These are phyloP conservation scores for Melinaea marsaeus DNA, from an alignment of 2,888 invertebrate species.

Conservation along the genomic window DNA sequence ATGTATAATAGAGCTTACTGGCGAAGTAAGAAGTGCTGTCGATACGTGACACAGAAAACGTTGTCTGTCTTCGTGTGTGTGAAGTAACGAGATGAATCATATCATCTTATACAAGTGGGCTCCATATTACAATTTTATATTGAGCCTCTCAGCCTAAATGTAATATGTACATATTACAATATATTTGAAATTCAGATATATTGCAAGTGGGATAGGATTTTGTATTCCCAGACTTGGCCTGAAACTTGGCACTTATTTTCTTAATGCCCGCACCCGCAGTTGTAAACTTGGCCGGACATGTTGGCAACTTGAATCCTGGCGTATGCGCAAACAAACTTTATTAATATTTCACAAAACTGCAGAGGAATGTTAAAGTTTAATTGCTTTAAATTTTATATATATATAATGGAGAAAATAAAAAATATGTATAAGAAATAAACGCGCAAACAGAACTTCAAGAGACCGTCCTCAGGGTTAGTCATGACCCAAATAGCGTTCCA, in stretches of 20 bases:
- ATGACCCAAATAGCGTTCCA: constrained; percentile 19
- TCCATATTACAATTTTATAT: no score
- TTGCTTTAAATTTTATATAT: not conserved
- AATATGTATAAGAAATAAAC: not conserved
- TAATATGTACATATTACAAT: no score
- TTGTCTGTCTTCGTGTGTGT: no score
- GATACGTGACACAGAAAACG: no score
- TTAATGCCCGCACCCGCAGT: constrained; percentile 12
- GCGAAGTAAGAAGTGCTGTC: no score
- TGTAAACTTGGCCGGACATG: constrained; percentile 17
- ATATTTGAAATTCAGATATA: no score
- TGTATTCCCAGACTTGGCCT: not conserved
- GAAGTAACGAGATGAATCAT: no score
- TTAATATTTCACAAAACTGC: not conserved
- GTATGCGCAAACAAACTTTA: constrained; percentile 5
- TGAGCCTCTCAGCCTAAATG: no score
- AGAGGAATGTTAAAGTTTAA: not conserved
- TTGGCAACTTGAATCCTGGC: constrained; percentile 11
- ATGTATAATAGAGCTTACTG: no score
- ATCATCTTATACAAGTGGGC: no score
- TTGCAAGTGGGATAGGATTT: not conserved
- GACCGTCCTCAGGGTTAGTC: constrained; percentile 5
- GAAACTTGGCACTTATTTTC: constrained; percentile 9
- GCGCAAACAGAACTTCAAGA: not conserved
- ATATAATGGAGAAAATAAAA: not conserved